phyloP scores from a whole-genome alignment of 2,797 vertebrate genomes.

The Tragopan temminckii region DNA sequence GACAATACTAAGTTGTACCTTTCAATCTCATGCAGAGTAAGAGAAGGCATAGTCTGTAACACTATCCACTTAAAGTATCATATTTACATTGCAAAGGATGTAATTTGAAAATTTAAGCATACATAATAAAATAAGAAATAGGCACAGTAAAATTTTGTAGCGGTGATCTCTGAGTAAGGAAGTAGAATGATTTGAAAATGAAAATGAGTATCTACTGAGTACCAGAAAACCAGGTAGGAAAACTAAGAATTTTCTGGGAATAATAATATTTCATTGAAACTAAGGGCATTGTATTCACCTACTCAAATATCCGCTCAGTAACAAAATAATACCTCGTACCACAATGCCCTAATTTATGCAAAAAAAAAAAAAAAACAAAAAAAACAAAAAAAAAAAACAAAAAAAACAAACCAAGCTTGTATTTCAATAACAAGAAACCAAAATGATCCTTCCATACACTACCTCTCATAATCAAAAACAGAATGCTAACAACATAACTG shows the following conservation, averaged over 20 bases:
- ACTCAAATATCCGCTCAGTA: background rate
- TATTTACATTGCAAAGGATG: conserved; percentile 26
- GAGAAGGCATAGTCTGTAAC: background rate
- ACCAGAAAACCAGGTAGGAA: background rate
- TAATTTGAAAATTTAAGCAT: conserved; percentile 50
- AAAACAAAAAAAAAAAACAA: background rate
- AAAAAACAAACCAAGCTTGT: background rate
- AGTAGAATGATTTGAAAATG: conserved; percentile 10
- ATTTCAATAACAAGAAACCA: background rate
- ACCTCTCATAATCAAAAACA: background rate
- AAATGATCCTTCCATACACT: background rate
- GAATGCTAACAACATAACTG: background rate
- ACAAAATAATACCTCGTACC: background rate
- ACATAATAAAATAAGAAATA: conserved; percentile 35
- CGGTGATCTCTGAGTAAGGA: background rate
- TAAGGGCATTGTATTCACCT: background rate
- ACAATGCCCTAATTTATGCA: background rate
- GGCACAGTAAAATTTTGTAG: conserved; percentile 43
- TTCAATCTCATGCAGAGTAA: background rate
- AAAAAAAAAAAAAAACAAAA: background rate
- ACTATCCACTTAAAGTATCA: background rate
- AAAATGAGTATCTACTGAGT: background rate
- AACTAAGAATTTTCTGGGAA: background rate
- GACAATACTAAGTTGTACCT: background rate
- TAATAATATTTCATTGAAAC: background rate